phyloP scores from a whole-genome alignment of 2,888 invertebrate species.

The Globia sparganii region DNA sequence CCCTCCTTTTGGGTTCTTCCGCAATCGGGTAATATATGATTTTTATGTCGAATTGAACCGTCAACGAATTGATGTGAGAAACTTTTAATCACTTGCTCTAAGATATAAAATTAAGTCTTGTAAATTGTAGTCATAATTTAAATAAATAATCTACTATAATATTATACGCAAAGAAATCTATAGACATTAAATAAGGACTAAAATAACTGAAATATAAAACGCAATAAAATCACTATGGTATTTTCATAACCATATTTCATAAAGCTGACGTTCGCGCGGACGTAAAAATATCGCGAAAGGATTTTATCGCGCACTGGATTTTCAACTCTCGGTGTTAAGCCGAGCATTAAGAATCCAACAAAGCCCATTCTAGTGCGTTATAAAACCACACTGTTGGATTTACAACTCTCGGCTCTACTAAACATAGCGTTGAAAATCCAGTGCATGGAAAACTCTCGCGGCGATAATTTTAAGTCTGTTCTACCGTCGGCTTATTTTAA shows the following conservation, averaged over 20 bases:
- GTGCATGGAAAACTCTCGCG: neutral
- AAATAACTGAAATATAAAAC: constrained; percentile 1
- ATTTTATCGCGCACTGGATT: neutral
- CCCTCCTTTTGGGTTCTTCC: neutral
- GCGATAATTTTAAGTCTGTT: neutral
- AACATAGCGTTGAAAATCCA: neutral
- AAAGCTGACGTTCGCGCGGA: neutral
- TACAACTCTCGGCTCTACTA: neutral
- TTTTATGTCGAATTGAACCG: constrained; percentile 12
- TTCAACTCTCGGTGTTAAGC: neutral
- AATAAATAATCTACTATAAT: constrained; percentile 17
- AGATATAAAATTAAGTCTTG: constrained; percentile 33
- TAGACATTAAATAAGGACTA: constrained; percentile 6
- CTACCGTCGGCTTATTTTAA: neutral
- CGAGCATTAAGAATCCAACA: neutral
- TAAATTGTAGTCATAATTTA: constrained; percentile 50
- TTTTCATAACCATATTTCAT: constrained; percentile 1
- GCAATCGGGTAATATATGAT: constrained; percentile 1
- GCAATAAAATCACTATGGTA: constrained; percentile 1
- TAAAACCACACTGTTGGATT: neutral
- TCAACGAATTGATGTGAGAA: constrained; percentile 30
- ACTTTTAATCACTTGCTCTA: constrained; percentile 37
- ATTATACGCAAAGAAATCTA: constrained; percentile 31
- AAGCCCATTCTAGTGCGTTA: neutral
- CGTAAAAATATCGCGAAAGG: neutral